Base-by-base conservation (phyloP, 2,888 invertebrate species). In the Synergus japonicus region DNA sequence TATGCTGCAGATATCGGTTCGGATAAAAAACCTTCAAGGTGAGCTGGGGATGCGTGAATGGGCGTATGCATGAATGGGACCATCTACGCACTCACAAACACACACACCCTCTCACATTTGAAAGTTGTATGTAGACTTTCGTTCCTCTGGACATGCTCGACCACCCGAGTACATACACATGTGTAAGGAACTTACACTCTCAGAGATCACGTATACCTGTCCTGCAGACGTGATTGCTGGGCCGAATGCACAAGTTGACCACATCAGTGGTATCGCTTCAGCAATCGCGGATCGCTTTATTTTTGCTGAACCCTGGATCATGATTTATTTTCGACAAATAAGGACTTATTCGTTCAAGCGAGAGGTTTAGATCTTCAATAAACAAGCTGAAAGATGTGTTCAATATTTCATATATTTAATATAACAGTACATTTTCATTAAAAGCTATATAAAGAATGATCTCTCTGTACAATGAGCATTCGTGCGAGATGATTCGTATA, bases 41-140 rank as follows among this genome's bases (percentile, higher is more conserved):
- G 88, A 91, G 88, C 90, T 85, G 64, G 87, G 77, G 88, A 88
- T 87, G 88, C 88, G 89, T 91, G 90, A 91, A 91, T 91, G 91
- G 90, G 88, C 89, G 90, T 89, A 89, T 89, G 90, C 86, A 91
- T 91, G 91, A 91, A 91, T 90, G 90, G 89, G 85, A 84, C 83
- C 86, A 88, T 85, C 83, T 86, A 87, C 87, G 86, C 86, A 85
- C 86, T 80, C 83, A 77, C 73, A 76, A 79, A 73, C 73, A 8
- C 54, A 73, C 73, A 54, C 73, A 69, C 79, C 41, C 66, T 15
- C 44, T 37, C n/a, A 73, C 73, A 54, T 49, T 73, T 54, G 37
- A 73, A 54, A 54, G 49, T 46, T 29, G 29, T 37, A 13, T 37
- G 37, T 13, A 37, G 12, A 29, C 46, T 63, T 76, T 37, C 64